These are phyloP conservation scores for Acronicta psi DNA, from an alignment of 2,888 invertebrate genomes.

Conservation along the genomic window DNA sequence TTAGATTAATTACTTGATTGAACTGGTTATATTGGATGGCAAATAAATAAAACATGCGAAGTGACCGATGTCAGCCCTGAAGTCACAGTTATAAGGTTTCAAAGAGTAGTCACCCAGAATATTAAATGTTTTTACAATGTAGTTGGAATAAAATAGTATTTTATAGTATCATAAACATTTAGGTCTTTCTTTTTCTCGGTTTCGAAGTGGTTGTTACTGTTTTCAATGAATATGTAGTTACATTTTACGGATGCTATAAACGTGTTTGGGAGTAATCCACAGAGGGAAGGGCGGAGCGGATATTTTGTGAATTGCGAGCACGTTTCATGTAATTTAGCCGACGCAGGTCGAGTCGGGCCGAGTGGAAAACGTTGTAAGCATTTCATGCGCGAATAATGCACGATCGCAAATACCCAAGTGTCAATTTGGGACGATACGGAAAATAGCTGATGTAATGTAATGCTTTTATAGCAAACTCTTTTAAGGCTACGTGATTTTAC, in stretches of 20 bases:
- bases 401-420: slow-evolving; percentile 52
- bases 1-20: slow-evolving; percentile 78
- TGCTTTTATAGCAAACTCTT: slow-evolving; percentile 34
- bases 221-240: slow-evolving; percentile 45
- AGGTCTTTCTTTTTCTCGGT: slow-evolving; percentile 5
- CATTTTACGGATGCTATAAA: slow-evolving; percentile 55
- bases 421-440: slow-evolving; percentile 44
- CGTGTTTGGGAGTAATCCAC: slow-evolving; percentile 52
- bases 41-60: slow-evolving; percentile 1
- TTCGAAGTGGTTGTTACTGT: slow-evolving; percentile 19
- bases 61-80: background rate
- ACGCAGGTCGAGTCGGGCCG: slow-evolving; percentile 57
- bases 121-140: background rate
- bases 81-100: background rate
- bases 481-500: slow-evolving; percentile 17
- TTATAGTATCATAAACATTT: slow-evolving; percentile 19
- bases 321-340: slow-evolving; percentile 77
- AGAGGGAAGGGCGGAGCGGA: slow-evolving; percentile 57
- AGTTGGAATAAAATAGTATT: slow-evolving; percentile 3
- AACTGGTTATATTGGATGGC: slow-evolving; percentile 22
- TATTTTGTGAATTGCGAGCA: slow-evolving; percentile 76
- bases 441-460: slow-evolving; percentile 43
- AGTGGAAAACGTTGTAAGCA: slow-evolving; percentile 84
- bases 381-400: slow-evolving; percentile 64
- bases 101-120: background rate